These are phyloP conservation scores for Porites australiensis DNA, from an alignment of 64 coral and sea anemone genomes.

Conservation along the genomic window DNA sequence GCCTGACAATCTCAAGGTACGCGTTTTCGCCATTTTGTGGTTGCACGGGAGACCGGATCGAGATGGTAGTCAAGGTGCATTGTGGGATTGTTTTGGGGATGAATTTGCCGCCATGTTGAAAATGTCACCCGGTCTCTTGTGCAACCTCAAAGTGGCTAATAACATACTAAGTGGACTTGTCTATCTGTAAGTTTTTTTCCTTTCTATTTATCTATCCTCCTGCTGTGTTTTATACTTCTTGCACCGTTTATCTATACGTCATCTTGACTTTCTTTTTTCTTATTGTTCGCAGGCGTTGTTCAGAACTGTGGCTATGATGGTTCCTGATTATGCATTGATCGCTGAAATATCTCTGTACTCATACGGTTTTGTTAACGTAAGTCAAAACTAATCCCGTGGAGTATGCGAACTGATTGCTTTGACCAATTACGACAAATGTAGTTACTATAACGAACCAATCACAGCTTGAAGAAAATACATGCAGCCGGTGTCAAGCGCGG, in stretches of 20 bases:
- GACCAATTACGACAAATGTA: too few relatives aligned
- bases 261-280: neutral
- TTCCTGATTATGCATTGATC: constrained; percentile 98
- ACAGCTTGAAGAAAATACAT: neutral
- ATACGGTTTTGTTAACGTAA: constrained; percentile 97
- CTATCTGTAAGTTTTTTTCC: too few relatives aligned
- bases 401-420: neutral
- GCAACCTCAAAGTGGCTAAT: too few relatives aligned
- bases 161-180: too few relatives aligned
- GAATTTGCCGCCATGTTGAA: too few relatives aligned
- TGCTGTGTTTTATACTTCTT: neutral
- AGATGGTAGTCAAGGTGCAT: too few relatives aligned
- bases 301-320: constrained; percentile 99
- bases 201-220: too few relatives aligned
- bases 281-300: constrained; percentile 77
- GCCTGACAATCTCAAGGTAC: constrained; percentile 98
- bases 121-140: too few relatives aligned
- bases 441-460: neutral
- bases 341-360: constrained; percentile 99
- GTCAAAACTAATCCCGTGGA: neutral
- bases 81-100: too few relatives aligned
- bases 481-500: too few relatives aligned
- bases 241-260: neutral
- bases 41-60: neutral
- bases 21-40: neutral